Base-by-base conservation (phyloP, 1,140 invertebrate genomes). In the Rhizoglyphus robini region DNA sequence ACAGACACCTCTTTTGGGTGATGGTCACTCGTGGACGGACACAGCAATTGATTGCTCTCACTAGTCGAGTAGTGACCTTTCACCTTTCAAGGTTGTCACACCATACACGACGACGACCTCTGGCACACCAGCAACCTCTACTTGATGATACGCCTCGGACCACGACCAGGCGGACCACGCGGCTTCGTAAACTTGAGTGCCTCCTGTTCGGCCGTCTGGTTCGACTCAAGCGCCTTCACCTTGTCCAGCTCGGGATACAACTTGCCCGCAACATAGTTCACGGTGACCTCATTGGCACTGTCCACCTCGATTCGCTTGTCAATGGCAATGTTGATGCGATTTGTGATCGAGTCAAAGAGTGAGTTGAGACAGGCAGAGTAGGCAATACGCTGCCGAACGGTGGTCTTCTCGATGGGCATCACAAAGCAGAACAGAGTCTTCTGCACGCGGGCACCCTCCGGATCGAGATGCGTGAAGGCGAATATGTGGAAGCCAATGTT, bases 301-400 rank as follows among this genome's bases (percentile, higher is more conserved):
- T 94, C 90, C 70, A 94, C 88, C 83, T 96, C 92, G 75, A 97
- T 75, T 82, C 90, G 90, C 81, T 93, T 95, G 41, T 81, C 82
- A 63, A 96, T 79, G 38, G 85, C 84, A 65, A 90, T 75, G 29
- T 82, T 83, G 51, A 82, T 63, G 36, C 13, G 8, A 8, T 29
- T 75, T 68, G 30, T 75, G 68, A 95, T 84, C 31, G 83, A 81
- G 68, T 88, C 84, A 27, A 91, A 78, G 51, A 97, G 81, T 23
- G 89, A 87, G 68, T 83, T 86, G 79, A 96, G 96, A 75, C 91
- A 96, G 70, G 91, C 95, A 1, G 93, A 96, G 78, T 97, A 98
- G 97, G 79, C 94, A 98, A n/a, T 98, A 71, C 93, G 81, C 76
- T 97, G 92, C 76, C 94, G 95, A 67, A 97, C 90, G 66, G 88